These are phyloP conservation scores for Apamea epomidion DNA, from an alignment of 2,888 invertebrate genomes.

Conservation along the genomic window DNA sequence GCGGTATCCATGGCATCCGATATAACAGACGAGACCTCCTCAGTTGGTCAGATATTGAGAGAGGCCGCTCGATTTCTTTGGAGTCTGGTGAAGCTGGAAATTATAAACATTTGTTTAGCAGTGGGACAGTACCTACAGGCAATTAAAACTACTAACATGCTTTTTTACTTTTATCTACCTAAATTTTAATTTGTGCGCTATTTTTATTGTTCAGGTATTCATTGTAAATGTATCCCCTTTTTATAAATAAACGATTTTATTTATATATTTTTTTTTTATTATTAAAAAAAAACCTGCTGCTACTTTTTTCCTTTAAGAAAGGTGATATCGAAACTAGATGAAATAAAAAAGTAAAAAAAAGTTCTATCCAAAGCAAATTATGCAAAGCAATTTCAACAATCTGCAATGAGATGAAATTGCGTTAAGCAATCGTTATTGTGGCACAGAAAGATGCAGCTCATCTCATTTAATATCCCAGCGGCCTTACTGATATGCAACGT, in stretches of 20 bases:
- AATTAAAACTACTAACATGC: no score
- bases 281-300: no score
- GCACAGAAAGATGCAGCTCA: background rate
- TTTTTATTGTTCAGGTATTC: no score
- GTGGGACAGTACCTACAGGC: no score
- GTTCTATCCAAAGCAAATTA: background rate
- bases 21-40: conserved; percentile 86
- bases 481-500: background rate
- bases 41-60: conserved; percentile 89
- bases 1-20: conserved; percentile 83
- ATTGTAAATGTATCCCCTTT: no score
- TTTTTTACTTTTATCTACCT: no score
- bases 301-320: background rate
- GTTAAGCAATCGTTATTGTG: conserved; percentile 11
- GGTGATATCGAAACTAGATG: background rate
- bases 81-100: conserved; percentile 75
- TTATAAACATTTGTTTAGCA: background rate
- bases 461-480: background rate
- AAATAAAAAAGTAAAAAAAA: background rate
- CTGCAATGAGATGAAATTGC: conserved; percentile 7
- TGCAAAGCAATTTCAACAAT: conserved; percentile 22
- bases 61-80: conserved; percentile 79
- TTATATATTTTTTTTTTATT: no score
- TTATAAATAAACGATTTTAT: no score
- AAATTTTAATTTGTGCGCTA: no score